Conservation (phyloP, 2,888 invertebrate genomes). For the Drosophila stalkeri region DNA sequence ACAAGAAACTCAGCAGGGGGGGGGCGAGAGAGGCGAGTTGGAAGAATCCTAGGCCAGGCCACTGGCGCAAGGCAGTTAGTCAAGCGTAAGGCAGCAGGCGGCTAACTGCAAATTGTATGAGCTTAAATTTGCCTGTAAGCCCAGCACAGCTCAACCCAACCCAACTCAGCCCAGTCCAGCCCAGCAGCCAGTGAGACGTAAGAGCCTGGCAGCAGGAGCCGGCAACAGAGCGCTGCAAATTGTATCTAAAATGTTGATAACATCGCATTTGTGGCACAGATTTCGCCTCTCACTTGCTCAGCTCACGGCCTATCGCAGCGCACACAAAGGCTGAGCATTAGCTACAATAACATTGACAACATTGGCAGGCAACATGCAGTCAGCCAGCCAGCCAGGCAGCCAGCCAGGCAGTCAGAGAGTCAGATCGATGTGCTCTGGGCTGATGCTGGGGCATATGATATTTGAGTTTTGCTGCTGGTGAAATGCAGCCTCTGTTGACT, state of each 20-base stretch:
- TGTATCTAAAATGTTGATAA: slow-evolving; percentile 69
- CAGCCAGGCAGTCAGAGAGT: neutral
- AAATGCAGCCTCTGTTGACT: slow-evolving; percentile 9
- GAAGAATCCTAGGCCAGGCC: slow-evolving; percentile 3
- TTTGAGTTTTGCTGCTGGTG: neutral
- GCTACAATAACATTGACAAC: slow-evolving; percentile 68
- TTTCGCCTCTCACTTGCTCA: slow-evolving; percentile 29
- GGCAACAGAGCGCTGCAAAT: slow-evolving; percentile 34
- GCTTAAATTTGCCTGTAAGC: slow-evolving; percentile 73
- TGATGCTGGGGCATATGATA: neutral
- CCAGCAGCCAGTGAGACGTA: slow-evolving; percentile 14
- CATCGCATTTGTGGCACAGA: slow-evolving; percentile 58
- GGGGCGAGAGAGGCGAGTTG: neutral
- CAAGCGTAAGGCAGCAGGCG: slow-evolving; percentile 58
- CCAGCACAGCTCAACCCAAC: too few species aligned
- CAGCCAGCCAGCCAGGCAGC: slow-evolving; percentile 53
- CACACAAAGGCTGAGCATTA: slow-evolving; percentile 48
- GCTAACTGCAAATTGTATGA: slow-evolving; percentile 77
- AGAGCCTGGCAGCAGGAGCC: slow-evolving; percentile 20
- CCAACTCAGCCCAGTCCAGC: slow-evolving; percentile 27
- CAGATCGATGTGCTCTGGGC: slow-evolving; percentile 31
- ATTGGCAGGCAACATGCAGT: slow-evolving; percentile 52
- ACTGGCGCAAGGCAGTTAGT: slow-evolving; percentile 51
- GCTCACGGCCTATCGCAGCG: slow-evolving; percentile 26
- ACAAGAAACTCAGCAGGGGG: slow-evolving; percentile 19